phyloP scores from a whole-genome alignment of 2,113 vertebrate genomes.

The Guaruba guarouba region DNA sequence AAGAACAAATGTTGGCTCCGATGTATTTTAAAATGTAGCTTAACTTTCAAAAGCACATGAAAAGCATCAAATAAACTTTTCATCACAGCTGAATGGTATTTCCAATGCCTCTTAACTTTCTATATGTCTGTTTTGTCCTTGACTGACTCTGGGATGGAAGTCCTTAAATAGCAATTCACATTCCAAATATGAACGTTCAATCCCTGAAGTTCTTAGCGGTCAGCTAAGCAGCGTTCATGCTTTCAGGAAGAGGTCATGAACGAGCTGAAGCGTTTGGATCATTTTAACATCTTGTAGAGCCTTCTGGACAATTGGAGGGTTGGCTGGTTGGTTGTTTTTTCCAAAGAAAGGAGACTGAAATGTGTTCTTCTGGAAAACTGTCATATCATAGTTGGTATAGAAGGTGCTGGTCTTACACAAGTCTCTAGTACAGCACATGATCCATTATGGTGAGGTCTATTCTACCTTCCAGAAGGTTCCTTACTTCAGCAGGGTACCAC shows the following conservation, averaged over 20 bases:
- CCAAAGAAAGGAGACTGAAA: not conserved
- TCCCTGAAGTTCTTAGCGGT: conserved; percentile 37
- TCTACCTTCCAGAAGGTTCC: not conserved
- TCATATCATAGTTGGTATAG: not conserved
- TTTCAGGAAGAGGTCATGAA: not conserved
- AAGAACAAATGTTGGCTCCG: not conserved
- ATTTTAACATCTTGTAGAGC: not conserved
- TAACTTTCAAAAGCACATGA: not conserved
- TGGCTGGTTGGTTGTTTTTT: not conserved
- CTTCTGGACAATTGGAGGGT: not conserved
- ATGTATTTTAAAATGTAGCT: conserved; percentile 3
- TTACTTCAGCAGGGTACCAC: not conserved
- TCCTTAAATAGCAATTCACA: conserved; percentile 33
- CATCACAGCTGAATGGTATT: not conserved
- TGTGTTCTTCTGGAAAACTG: not conserved
- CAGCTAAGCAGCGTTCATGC: conserved; percentile 26
- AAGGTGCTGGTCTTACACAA: not conserved
- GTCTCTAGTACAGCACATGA: not conserved
- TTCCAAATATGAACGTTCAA: conserved; percentile 33
- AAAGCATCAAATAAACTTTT: conserved; percentile 29
- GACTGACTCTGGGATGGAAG: conserved; percentile 13
- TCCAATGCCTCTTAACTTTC: conserved; percentile 11
- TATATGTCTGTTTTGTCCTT: conserved; percentile 29
- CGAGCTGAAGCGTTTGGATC: not conserved
- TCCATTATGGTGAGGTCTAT: not conserved